Evolutionary conservation across 2,113 vertebrate genomes (phyloP).

Genomic region (Leptobrachium ailaonicum): DNA sequence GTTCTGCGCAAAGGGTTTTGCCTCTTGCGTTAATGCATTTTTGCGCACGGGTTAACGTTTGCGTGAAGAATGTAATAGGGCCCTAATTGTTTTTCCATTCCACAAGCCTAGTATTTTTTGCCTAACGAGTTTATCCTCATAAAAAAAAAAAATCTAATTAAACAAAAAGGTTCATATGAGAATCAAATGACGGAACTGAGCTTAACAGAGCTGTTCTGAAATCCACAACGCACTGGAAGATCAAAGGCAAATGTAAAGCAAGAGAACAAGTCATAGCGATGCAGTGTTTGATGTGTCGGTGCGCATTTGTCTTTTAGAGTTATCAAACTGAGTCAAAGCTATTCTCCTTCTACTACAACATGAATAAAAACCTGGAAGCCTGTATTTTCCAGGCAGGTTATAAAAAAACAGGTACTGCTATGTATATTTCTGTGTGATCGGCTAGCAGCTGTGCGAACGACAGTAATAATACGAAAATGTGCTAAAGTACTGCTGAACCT

Average conservation of each 20-base stretch:
- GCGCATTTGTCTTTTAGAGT: background rate
- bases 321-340: background rate
- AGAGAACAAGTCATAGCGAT: background rate
- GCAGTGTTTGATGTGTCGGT: background rate
- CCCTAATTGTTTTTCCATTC: background rate
- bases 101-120: background rate
- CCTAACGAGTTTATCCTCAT: background rate
- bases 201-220: conserved; percentile 5
- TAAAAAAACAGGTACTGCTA: background rate
- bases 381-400: background rate
- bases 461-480: conserved; percentile 1
- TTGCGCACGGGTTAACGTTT: no score
- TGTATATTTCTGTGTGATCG: background rate
- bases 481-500: conserved; percentile 27
- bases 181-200: background rate
- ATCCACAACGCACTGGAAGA: conserved; percentile 9
- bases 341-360: background rate
- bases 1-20: no score
- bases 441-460: background rate
- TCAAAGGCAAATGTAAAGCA: conserved; percentile 25
- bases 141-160: background rate
- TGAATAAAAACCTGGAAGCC: background rate
- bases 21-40: no score
- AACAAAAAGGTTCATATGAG: background rate
- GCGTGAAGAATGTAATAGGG: no score